These are phyloP conservation scores for Bombus confusus DNA, from an alignment of 1,140 invertebrate species.

Conservation along the genomic window DNA sequence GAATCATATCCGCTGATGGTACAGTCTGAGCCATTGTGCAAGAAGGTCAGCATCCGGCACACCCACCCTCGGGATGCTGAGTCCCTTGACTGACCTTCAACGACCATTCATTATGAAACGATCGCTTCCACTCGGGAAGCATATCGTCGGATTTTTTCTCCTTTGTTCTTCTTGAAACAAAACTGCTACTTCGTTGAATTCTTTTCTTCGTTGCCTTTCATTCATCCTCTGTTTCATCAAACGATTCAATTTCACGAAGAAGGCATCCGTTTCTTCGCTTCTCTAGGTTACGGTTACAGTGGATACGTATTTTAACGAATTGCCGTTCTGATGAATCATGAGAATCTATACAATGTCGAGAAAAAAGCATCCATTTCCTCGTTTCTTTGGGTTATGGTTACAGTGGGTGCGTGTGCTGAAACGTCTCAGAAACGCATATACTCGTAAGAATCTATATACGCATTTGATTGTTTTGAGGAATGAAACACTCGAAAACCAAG, in stretches of 20 bases:
- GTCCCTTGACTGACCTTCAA: constrained; percentile 58
- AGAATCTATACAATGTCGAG: too few relatives aligned
- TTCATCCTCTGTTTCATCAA: not conserved
- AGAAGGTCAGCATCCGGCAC: constrained; percentile 79
- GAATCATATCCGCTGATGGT: constrained; percentile 81
- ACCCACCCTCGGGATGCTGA: constrained; percentile 74
- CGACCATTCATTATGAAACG: constrained; percentile 2
- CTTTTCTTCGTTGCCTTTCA: not conserved
- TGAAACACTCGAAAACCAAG: too few relatives aligned
- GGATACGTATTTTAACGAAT: too few relatives aligned
- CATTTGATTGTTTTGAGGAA: too few relatives aligned
- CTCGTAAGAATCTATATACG: too few relatives aligned
- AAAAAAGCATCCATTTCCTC: too few relatives aligned
- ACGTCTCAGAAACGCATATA: too few relatives aligned
- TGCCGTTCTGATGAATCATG: too few relatives aligned
- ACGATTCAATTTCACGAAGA: too few relatives aligned
- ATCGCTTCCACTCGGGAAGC: not conserved
- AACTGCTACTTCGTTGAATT: not conserved
- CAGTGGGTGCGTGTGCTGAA: too few relatives aligned
- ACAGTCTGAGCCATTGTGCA: constrained; percentile 78
- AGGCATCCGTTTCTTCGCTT: not conserved
- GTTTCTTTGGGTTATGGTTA: too few relatives aligned
- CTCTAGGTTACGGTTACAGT: too few relatives aligned
- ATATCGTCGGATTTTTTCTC: not conserved
- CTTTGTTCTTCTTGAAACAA: not conserved